Base-by-base conservation (phyloP, 2,113 vertebrate genomes). In the Megatriorchis doriae region DNA sequence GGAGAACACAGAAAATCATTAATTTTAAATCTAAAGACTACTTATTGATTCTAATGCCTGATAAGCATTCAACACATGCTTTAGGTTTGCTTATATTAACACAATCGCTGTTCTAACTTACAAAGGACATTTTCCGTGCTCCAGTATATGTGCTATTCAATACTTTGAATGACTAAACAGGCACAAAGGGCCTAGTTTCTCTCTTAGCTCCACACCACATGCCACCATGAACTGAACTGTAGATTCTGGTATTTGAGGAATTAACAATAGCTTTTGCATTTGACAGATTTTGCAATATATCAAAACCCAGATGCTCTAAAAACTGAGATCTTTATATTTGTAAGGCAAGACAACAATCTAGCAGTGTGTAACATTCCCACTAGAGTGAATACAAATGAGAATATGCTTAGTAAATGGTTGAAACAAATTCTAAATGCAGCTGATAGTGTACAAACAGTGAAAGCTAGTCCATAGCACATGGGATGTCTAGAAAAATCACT, bases 1-100 rank as follows among this genome's bases (percentile, higher is more conserved):
- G 89, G 97, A 96, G 96, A 97, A 97, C 97, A 98, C 97, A 97
- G 96, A 97, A 98, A 98, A 97, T 98, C 97, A 98, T 98, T 98
- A 98, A 97, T 97, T 98, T 97, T 97, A 98, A 97, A 97, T 97
- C 90, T 97, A 97, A 98, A 97, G 97, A 93, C 94, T 97, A 96
- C 81, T 96, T 98, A 98, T 98, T 98, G 98, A 98, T 98, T 96
- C 85, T 66, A 96, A 97, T 78, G 83, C 94, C 93, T 95, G 86
- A 79, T 89, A 88, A 96, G 84, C 94, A 95, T 65, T 85, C 82
- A 25, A 18, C 83, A 81, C 92, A 86, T 72, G 96, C 53, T 88
- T 66, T 90, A 34, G 82, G 40, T 75, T 95, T 86, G 90, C 94
- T 95, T 95, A 86, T 90, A 87, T 97, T 97, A 97, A 95, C 73